Conservation (phyloP, 2,113 vertebrate species). For the Nyctibius bracteatus region DNA sequence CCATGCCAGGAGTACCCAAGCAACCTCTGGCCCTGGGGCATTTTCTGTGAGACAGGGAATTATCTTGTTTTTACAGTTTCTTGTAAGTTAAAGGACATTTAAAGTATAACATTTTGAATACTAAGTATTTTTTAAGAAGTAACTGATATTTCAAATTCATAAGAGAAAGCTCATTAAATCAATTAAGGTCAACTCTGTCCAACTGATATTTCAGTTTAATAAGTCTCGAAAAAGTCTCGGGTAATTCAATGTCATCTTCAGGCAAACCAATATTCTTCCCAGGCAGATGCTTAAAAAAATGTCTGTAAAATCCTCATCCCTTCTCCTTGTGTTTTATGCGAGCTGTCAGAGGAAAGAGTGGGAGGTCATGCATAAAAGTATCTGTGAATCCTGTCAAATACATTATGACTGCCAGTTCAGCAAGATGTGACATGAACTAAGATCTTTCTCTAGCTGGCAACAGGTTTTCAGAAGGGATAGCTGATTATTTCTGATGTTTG, state of each 20-base stretch:
- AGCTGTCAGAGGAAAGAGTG: constrained; percentile 28
- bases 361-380: constrained; percentile 22
- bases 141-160: background rate
- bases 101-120: background rate
- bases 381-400: background rate
- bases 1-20: background rate
- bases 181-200: background rate
- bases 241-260: constrained; percentile 5
- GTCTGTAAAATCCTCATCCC: constrained; percentile 18
- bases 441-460: background rate
- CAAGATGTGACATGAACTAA: background rate
- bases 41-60: background rate
- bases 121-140: background rate
- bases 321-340: background rate
- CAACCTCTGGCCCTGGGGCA: background rate
- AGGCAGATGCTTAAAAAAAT: constrained; percentile 10
- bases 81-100: background rate
- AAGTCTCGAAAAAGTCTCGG: background rate
- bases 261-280: background rate
- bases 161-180: constrained; percentile 8
- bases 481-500: background rate
- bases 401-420: background rate
- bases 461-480: background rate
- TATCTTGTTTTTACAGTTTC: background rate
- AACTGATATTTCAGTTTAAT: background rate